Conservation (phyloP, 2,797 vertebrate genomes). For the Nannoperca australis region DNA sequence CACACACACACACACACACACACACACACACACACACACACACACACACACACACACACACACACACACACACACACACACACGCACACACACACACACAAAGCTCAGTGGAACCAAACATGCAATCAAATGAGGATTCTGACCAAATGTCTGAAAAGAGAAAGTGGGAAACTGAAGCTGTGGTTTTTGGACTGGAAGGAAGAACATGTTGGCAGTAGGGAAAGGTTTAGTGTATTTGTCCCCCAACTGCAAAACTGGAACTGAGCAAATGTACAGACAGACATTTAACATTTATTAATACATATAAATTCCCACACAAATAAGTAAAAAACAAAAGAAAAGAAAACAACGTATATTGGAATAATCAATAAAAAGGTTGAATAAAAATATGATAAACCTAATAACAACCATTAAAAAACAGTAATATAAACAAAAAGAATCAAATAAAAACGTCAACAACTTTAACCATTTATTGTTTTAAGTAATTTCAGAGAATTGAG, state of each 20-base stretch:
- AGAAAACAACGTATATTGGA: not conserved
- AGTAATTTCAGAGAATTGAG: not conserved
- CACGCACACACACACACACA: constrained; percentile 6
- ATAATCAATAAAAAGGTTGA: not conserved
- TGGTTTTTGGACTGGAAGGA: not conserved
- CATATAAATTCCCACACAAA: not conserved
- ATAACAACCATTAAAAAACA: not conserved
- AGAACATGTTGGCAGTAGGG: not conserved
- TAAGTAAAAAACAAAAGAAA: not conserved
- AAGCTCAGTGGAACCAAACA: constrained; percentile 2
- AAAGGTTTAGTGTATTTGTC: no score
- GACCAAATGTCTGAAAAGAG: not conserved
- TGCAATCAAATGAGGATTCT: not conserved
- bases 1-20: no score
- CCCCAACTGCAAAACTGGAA: no score
- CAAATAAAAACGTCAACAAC: not conserved
- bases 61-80: no score
- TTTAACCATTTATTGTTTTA: no score
- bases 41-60: no score
- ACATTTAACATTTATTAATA: not conserved
- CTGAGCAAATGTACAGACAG: not conserved
- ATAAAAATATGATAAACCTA: not conserved
- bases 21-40: no score
- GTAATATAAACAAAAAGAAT: not conserved
- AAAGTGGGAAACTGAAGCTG: not conserved